Base-by-base conservation (phyloP, 2,888 invertebrate species). In the Ferdinandea cuprea region DNA sequence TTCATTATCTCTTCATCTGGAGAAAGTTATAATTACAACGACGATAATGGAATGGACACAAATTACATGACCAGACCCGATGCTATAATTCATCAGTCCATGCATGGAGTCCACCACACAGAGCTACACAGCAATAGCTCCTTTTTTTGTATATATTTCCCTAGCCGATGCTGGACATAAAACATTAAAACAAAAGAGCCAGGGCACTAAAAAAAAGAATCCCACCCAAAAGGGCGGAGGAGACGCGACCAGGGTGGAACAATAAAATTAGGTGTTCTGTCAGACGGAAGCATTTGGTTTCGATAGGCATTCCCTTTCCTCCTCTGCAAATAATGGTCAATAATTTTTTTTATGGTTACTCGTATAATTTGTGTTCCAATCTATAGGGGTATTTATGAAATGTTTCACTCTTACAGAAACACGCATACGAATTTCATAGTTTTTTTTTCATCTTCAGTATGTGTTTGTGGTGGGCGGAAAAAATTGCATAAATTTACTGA, bases 241-340 rank as follows among this genome's bases (percentile, higher is more conserved):
- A n/a, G 50, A 19, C 15, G 32, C 25, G 15, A 30, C 15, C 4
- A 59, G 9, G 44, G 63, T 28, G 35, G 72, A 21, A 61, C 44
- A 44, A 52, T 56, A 63, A 37, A 46, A 63, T 63, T 46, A 54
- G 52, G 72, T 54, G 35, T 44, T 61, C 63, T 52, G 9, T 42
- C 9, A 30, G 50, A 17, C 30, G 50, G 42, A 59, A 72, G 21
- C 52, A 30, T 15, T 61, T 30, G 11, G 35, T 52, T 72, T 59
- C 50, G 52, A 59, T 61, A 72, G 42, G 32, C 54, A 13, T 40
- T 21, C 17, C 9, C n/a, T 48, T n/a, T n/a, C n/a, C n/a, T 30
- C 32, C 42, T 42, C 52, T 63, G 72, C 72, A 63, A 73, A 73
- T 63, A 63, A 73, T 63, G 63, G 72, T 63, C 72, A 73, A 63